phyloP scores from a whole-genome alignment of 2,797 vertebrate genomes.

The Dallia pectoralis region DNA sequence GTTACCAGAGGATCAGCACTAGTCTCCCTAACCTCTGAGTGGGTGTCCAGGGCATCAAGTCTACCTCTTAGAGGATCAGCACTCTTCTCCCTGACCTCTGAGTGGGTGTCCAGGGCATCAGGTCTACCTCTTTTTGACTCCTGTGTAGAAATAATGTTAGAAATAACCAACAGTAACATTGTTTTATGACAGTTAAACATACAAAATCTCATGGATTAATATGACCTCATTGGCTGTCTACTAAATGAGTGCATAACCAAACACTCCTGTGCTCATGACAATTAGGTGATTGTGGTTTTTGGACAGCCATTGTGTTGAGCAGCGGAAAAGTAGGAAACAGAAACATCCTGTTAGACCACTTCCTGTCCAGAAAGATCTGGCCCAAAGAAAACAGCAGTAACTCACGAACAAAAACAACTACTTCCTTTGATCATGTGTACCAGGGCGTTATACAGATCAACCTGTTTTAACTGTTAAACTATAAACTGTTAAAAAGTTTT shows the following conservation, averaged over 20 bases:
- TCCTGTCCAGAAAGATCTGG: conserved; percentile 66
- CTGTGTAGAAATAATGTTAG: conserved; percentile 39
- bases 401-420: conserved; percentile 37
- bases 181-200: neutral
- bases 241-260: conserved; percentile 2
- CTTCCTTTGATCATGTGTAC: neutral
- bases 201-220: neutral
- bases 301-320: conserved; percentile 70
- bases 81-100: conserved; percentile 41
- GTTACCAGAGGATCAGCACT: conserved; percentile 13
- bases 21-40: conserved; percentile 43
- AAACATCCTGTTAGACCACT: conserved; percentile 77
- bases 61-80: conserved; percentile 9
- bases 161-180: neutral
- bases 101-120: conserved; percentile 53
- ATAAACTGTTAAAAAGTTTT: neutral
- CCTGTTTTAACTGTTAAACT: neutral
- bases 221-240: neutral
- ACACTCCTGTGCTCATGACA: conserved; percentile 23
- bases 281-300: conserved; percentile 42
- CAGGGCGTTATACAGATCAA: neutral
- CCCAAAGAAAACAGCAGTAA: conserved; percentile 26
- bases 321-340: conserved; percentile 75
- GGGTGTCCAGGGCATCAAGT: too few species aligned
- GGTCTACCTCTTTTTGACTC: conserved; percentile 49